Evolutionary conservation across 2,888 invertebrate genomes (phyloP).

Genomic region (Cephalotes varians): DNA sequence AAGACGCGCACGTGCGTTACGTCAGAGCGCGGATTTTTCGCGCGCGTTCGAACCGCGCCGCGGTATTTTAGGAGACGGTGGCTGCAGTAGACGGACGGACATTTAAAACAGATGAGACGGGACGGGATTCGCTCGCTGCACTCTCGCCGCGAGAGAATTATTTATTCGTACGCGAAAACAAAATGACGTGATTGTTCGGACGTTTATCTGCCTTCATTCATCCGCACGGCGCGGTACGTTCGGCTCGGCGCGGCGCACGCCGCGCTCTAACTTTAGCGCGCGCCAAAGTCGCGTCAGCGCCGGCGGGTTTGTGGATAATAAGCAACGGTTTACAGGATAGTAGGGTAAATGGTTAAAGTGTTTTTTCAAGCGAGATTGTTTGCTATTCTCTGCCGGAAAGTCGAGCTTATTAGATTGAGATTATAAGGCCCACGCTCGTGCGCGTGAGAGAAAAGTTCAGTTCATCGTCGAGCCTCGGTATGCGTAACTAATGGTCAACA

Average conservation of each 20-base stretch:
- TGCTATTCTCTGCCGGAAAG: constrained; percentile 27
- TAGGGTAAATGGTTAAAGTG: constrained; percentile 1
- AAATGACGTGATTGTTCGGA: constrained; percentile 57
- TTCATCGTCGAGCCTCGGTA: background rate
- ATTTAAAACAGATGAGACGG: constrained; percentile 36
- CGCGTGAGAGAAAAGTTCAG: background rate
- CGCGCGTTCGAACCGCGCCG: constrained; percentile 8
- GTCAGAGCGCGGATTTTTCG: constrained; percentile 46
- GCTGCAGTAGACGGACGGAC: constrained; percentile 37
- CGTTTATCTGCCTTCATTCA: constrained; percentile 57
- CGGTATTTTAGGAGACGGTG: constrained; percentile 42
- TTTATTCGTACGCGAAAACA: constrained; percentile 54
- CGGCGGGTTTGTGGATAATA: constrained; percentile 9
- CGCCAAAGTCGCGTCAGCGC: constrained; percentile 15
- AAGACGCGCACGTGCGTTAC: constrained; percentile 37
- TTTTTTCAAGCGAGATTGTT: constrained; percentile 29
- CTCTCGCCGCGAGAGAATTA: constrained; percentile 33
- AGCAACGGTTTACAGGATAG: constrained; percentile 16
- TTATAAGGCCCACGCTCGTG: background rate
- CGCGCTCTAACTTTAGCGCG: constrained; percentile 56
- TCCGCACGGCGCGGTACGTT: constrained; percentile 14
- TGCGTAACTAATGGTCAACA: background rate
- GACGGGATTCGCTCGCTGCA: background rate
- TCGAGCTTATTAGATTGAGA: constrained; percentile 9
- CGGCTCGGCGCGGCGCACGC: background rate